Percentiles rank a stretch among this genome's conserved stretches.
Evolutionary conservation across 2,888 invertebrate genomes (phyloP).

Genomic region (Conchocele bisecta): DNA sequence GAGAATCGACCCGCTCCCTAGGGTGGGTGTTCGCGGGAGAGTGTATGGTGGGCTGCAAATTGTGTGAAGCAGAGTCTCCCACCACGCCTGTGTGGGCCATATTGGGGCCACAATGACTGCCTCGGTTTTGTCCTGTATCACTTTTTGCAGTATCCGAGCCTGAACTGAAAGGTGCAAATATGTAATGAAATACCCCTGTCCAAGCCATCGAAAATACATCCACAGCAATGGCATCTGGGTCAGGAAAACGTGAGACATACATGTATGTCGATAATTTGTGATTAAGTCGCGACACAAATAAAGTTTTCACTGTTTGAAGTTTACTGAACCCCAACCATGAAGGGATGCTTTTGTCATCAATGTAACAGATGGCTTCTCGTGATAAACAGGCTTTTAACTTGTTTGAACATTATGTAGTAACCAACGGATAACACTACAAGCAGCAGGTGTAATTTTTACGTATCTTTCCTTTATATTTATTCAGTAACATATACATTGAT

Average conservation of each 20-base stretch:
- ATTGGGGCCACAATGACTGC: constrained; percentile 29
- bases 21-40: not conserved
- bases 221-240: constrained; percentile 21
- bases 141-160: constrained; percentile 17
- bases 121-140: constrained; percentile 24
- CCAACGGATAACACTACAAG: too few species aligned
- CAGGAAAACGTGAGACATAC: constrained; percentile 10
- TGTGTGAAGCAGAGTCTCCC: not conserved
- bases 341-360: too few species aligned
- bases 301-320: too few species aligned
- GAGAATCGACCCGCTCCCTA: too few species aligned
- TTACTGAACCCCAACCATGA: too few species aligned
- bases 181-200: constrained; percentile 3
- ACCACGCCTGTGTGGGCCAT: constrained; percentile 45
- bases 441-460: too few species aligned
- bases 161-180: constrained; percentile 43
- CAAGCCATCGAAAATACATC: constrained; percentile 30
- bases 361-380: too few species aligned
- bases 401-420: too few species aligned
- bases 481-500: too few species aligned
- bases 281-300: constrained; percentile 37
- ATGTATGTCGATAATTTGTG: constrained; percentile 7
- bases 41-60: not conserved
- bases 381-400: too few species aligned
- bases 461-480: too few species aligned